phyloP scores from a whole-genome alignment of 2,797 vertebrate genomes.

The Rhinogobio ventralis region DNA sequence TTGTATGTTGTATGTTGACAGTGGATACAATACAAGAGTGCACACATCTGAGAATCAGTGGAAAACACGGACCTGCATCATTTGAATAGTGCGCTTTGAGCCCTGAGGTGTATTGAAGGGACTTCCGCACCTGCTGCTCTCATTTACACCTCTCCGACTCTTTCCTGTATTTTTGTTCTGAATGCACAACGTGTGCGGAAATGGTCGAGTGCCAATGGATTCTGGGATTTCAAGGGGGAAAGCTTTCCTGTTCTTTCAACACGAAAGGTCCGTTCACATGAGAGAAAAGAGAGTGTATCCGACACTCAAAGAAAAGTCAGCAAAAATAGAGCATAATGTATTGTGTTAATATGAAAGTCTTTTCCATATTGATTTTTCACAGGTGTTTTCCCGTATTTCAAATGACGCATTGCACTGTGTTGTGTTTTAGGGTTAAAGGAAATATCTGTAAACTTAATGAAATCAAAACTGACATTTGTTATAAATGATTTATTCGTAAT shows the following conservation, averaged over 20 bases:
- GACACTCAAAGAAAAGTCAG: not conserved
- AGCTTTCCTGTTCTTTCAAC: slow-evolving; percentile 48
- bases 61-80: not conserved
- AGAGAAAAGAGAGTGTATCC: not conserved
- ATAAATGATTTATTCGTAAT: too few relatives aligned
- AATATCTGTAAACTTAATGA: not conserved
- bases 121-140: slow-evolving; percentile 20
- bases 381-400: not conserved
- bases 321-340: not conserved
- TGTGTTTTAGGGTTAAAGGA: not conserved
- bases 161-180: slow-evolving; percentile 31
- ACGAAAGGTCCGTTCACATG: not conserved
- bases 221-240: slow-evolving; percentile 28
- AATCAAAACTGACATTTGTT: not conserved
- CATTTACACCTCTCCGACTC: slow-evolving; percentile 2
- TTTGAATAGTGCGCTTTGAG: slow-evolving; percentile 20
- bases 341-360: too few relatives aligned
- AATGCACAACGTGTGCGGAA: slow-evolving; percentile 18
- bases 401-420: not conserved
- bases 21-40: not conserved
- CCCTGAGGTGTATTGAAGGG: not conserved
- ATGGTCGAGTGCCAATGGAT: slow-evolving; percentile 24
- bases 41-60: not conserved
- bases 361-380: not conserved
- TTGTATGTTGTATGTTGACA: not conserved